Percentiles rank a stretch among this genome's conserved stretches.
Evolutionary conservation across 2,113 vertebrate species (phyloP).

Genomic region (Plestiodon gilberti): DNA sequence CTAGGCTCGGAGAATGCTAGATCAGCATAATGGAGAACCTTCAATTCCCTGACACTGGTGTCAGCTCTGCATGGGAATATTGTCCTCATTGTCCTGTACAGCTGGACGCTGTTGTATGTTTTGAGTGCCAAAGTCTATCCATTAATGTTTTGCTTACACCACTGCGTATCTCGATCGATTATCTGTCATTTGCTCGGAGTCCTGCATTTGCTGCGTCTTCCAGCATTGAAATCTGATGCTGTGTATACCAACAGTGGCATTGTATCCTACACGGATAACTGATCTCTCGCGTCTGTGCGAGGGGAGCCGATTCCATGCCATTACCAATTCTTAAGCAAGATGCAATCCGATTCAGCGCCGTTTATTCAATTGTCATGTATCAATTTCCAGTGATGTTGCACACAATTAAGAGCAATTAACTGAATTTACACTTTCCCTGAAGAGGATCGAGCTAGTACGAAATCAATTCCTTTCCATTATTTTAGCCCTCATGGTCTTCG

Average conservation of each 20-base stretch:
- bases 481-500: slow-evolving; percentile 19
- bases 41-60: too few species aligned
- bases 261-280: background rate
- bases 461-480: slow-evolving; percentile 41
- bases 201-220: too few species aligned
- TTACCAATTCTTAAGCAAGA: background rate
- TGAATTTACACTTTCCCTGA: slow-evolving; percentile 54
- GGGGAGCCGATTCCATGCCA: background rate
- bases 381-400: slow-evolving; percentile 18
- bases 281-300: background rate
- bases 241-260: background rate
- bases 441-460: slow-evolving; percentile 26
- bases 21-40: too few species aligned
- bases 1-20: background rate
- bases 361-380: slow-evolving; percentile 15
- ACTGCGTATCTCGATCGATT: background rate
- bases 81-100: too few species aligned
- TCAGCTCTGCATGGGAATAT: background rate
- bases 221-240: background rate
- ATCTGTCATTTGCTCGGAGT: background rate
- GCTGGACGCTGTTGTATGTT: too few species aligned
- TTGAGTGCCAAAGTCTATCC: background rate
- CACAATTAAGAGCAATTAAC: slow-evolving; percentile 53
- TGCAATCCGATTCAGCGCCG: slow-evolving; percentile 13
- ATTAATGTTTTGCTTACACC: background rate